Conservation (phyloP, 2,113 vertebrate genomes). For the Stigmatopora argus region DNA sequence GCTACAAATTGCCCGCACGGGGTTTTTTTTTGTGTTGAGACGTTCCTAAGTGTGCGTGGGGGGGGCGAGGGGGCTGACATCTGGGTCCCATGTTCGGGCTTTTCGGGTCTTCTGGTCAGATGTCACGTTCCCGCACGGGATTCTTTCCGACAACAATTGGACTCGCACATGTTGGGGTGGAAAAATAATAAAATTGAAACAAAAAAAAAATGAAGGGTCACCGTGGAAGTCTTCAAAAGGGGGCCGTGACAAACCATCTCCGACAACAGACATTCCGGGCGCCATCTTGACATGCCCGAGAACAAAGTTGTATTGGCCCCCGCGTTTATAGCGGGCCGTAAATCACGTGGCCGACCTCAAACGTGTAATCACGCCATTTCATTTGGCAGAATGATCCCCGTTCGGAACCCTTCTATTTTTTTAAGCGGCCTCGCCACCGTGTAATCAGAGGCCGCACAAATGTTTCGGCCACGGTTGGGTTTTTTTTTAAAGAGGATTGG, state of each 20-base stretch:
- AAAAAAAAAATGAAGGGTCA: slow-evolving; percentile 2
- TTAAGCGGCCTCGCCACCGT: slow-evolving; percentile 32
- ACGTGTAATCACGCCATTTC: slow-evolving; percentile 23
- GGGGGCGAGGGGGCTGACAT: slow-evolving; percentile 63
- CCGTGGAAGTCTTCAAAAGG: background rate
- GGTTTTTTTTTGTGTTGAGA: slow-evolving; percentile 14
- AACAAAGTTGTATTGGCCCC: slow-evolving; percentile 9
- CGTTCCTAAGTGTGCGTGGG: slow-evolving; percentile 16
- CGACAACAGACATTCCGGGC: slow-evolving; percentile 9
- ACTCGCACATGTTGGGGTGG: slow-evolving; percentile 12
- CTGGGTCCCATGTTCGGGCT: slow-evolving; percentile 66
- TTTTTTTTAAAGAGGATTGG: slow-evolving; percentile 10
- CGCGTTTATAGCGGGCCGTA: slow-evolving; percentile 12
- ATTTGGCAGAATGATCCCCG: slow-evolving; percentile 21
- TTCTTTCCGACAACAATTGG: slow-evolving; percentile 45
- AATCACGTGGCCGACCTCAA: slow-evolving; percentile 27
- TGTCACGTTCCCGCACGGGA: slow-evolving; percentile 58
- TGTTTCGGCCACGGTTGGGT: slow-evolving; percentile 34
- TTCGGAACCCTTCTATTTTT: slow-evolving; percentile 25
- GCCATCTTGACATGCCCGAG: slow-evolving; percentile 9
- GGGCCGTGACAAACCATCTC: slow-evolving; percentile 1
- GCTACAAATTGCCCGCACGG: slow-evolving; percentile 10
- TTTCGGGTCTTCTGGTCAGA: slow-evolving; percentile 56
- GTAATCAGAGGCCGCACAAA: slow-evolving; percentile 59
- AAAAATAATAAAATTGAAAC: background rate